These are phyloP conservation scores for Tridacna crocea DNA, from an alignment of 2,888 invertebrate genomes.

Conservation along the genomic window DNA sequence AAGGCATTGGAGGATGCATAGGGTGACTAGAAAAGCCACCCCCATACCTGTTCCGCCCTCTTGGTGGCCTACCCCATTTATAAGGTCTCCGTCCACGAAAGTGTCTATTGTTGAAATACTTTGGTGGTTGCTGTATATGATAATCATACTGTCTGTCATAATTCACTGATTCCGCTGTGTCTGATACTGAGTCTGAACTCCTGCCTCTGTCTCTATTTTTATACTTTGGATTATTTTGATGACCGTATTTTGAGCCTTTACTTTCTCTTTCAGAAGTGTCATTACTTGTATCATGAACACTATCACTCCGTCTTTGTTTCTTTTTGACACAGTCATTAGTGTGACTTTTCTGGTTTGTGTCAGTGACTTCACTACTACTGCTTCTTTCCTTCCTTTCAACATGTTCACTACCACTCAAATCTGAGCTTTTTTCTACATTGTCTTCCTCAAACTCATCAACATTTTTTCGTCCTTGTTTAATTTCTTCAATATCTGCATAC, in stretches of 20 bases:
- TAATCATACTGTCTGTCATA: neutral
- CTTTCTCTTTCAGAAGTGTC: slow-evolving; percentile 11
- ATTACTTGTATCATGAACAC: neutral
- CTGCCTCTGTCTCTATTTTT: neutral
- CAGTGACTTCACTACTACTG: no score
- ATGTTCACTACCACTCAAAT: neutral
- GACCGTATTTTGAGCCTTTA: neutral
- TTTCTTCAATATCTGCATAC: slow-evolving; percentile 59
- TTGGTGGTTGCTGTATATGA: neutral
- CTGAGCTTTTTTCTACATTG: neutral
- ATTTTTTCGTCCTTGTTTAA: slow-evolving; percentile 35
- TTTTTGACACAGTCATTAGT: no score
- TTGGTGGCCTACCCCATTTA: slow-evolving; percentile 29
- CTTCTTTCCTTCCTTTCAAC: slow-evolving; percentile 13
- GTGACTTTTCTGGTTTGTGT: no score
- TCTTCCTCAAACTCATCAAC: slow-evolving; percentile 4
- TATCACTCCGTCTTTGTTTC: no score
- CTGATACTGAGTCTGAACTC: neutral
- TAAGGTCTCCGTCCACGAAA: slow-evolving; percentile 30
- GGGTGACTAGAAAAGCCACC: slow-evolving; percentile 35
- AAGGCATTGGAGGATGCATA: slow-evolving; percentile 39
- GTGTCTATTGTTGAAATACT: neutral
- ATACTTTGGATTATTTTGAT: neutral
- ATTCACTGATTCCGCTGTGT: neutral
- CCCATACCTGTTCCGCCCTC: slow-evolving; percentile 30